phyloP scores from a whole-genome alignment of 2,888 invertebrate genomes.

The Girardia tigrina region DNA sequence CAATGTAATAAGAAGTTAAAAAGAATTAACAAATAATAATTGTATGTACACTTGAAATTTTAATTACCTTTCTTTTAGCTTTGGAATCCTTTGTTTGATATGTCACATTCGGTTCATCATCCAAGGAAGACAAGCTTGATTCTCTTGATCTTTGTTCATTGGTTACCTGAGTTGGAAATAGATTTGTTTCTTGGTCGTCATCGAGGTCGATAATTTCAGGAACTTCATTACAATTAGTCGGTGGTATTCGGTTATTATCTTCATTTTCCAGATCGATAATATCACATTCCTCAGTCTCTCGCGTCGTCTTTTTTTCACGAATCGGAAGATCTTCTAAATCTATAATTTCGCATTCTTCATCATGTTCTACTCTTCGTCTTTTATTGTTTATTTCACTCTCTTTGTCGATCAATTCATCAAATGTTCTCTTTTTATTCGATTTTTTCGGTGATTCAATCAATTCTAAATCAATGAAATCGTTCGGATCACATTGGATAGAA shows the following conservation, averaged over 20 bases:
- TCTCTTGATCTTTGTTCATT: no score
- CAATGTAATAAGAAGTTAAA: no score
- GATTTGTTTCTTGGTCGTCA: neutral
- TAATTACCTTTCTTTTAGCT: no score
- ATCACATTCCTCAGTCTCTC: neutral
- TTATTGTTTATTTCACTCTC: neutral
- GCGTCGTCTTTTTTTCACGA: neutral
- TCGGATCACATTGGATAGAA: constrained; percentile 9
- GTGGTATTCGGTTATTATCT: no score
- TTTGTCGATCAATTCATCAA: neutral
- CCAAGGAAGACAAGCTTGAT: no score
- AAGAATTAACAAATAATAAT: no score
- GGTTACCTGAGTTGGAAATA: neutral
- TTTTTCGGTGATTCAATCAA: neutral
- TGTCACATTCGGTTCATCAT: no score
- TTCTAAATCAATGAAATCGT: neutral
- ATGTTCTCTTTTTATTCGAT: neutral
- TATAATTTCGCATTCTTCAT: neutral
- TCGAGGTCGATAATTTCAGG: neutral
- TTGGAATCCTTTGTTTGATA: no score
- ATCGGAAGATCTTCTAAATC: no score
- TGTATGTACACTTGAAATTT: no score
- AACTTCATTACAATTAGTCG: no score
- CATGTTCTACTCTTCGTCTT: neutral
- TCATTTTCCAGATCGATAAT: neutral